phyloP scores from a whole-genome alignment of 2,113 vertebrate genomes.

The human (Homo sapiens) region DNA sequence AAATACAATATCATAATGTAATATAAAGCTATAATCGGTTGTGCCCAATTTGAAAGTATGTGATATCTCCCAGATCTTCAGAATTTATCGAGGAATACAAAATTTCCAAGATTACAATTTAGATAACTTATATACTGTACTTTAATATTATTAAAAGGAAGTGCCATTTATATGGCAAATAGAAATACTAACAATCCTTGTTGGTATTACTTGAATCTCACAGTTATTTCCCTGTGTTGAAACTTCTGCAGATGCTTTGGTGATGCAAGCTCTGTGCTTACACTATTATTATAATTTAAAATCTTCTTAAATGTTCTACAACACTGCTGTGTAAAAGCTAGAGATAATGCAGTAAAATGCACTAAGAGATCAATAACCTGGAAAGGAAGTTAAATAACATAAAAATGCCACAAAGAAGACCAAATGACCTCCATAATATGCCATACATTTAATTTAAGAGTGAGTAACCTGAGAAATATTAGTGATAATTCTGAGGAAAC shows the following conservation, averaged over 20 bases:
- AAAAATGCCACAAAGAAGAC: constrained; percentile 14
- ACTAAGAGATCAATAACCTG: constrained; percentile 39
- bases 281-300: background rate
- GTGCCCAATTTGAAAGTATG: background rate
- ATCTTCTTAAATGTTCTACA: background rate
- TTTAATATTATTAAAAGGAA: background rate
- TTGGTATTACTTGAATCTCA: background rate
- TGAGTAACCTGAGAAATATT: background rate
- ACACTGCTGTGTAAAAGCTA: background rate
- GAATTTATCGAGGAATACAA: background rate
- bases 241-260: background rate
- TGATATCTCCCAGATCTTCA: background rate
- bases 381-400: constrained; percentile 26
- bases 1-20: background rate
- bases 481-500: background rate
- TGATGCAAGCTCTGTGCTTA: background rate
- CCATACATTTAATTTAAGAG: background rate
- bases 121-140: background rate
- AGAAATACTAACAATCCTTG: background rate
- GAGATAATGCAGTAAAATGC: background rate
- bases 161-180: background rate
- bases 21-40: background rate
- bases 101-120: background rate
- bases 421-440: background rate
- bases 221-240: background rate